Evolutionary conservation across 2,888 invertebrate species (phyloP).

Genomic region (Amphimallon solstitiale): DNA sequence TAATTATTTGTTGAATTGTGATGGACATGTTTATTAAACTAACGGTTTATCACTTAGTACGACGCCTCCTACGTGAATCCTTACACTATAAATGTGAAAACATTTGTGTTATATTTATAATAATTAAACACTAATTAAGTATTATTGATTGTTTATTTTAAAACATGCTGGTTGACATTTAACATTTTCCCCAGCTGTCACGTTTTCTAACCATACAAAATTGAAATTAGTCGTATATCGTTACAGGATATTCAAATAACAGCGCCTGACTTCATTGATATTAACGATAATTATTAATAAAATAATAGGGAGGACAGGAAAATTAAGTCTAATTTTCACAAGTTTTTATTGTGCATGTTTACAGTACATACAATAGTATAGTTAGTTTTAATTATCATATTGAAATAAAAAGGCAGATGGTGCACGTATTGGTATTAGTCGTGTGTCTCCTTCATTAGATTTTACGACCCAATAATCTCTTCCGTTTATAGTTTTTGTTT

Average conservation of each 20-base stretch:
- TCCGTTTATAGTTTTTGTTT: constrained; percentile 75
- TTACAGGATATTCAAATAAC: too few relatives aligned
- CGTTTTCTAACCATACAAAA: constrained; percentile 24
- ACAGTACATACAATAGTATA: not conserved
- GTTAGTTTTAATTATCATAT: constrained; percentile 60
- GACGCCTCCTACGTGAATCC: not conserved
- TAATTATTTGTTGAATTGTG: constrained; percentile 89
- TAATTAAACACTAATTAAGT: constrained; percentile 3
- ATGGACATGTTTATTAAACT: constrained; percentile 74
- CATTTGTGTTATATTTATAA: not conserved
- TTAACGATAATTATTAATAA: not conserved
- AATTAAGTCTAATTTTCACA: too few relatives aligned
- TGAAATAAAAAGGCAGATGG: constrained; percentile 83
- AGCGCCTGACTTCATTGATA: not conserved
- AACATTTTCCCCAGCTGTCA: constrained; percentile 31
- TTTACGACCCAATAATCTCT: constrained; percentile 79
- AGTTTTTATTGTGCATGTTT: not conserved
- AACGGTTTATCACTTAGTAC: constrained; percentile 3
- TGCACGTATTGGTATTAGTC: constrained; percentile 77
- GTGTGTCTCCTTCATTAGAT: constrained; percentile 70
- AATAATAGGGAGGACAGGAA: too few relatives aligned
- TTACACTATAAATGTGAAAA: not conserved
- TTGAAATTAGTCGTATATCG: not conserved
- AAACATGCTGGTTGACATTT: constrained; percentile 26
- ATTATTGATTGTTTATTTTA: constrained; percentile 31